Percentiles rank a stretch among this genome's conserved stretches.
Conservation (phyloP, 2,113 vertebrate genomes). For the Egretta garzetta region DNA sequence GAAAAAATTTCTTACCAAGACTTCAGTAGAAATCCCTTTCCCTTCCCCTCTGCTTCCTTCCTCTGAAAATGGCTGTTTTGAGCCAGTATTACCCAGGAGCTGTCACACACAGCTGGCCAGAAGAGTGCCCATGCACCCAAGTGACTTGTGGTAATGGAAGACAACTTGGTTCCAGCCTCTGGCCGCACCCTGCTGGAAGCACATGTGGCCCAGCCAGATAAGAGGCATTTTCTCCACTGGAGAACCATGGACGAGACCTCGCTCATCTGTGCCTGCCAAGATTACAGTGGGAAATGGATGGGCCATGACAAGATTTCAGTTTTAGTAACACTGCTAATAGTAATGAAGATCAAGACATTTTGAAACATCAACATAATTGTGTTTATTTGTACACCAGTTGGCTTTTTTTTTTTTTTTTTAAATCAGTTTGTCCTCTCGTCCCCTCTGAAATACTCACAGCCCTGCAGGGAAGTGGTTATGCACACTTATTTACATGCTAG, state of each 20-base stretch:
- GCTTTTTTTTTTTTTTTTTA: not conserved
- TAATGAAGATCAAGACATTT: not conserved
- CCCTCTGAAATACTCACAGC: not conserved
- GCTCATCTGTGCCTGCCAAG: not conserved
- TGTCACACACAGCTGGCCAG: not conserved
- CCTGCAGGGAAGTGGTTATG: not conserved
- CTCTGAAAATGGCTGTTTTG: not conserved
- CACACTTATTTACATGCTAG: not conserved
- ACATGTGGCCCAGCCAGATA: not conserved
- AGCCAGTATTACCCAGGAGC: not conserved
- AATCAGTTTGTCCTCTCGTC: not conserved
- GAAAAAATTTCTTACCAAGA: not conserved
- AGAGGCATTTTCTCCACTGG: not conserved
- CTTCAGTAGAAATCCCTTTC: not conserved
- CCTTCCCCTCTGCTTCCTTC: not conserved
- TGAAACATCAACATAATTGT: not conserved
- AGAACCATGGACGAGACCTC: not conserved
- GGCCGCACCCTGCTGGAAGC: not conserved
- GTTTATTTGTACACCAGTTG: not conserved
- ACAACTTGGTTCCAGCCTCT: not conserved
- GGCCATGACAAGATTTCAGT: not conserved
- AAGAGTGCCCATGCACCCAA: not conserved
- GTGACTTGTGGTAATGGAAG: rapidly evolving
- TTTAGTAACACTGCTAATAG: not conserved
- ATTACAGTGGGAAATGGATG: not conserved